Conservation (phyloP, 2,797 vertebrate genomes). For the Todus mexicanus region DNA sequence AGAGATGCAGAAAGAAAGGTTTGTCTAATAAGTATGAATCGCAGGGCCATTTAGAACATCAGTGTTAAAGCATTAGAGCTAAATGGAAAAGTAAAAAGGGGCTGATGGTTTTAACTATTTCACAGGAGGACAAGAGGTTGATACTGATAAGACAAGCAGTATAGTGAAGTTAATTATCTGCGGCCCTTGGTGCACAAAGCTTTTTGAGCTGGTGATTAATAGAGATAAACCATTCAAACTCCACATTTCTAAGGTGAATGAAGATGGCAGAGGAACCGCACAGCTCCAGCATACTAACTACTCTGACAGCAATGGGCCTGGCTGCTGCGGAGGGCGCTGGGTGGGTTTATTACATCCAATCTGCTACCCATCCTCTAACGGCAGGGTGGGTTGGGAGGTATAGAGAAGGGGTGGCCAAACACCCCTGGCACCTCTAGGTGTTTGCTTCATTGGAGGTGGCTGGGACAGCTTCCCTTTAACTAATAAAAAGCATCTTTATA, state of each 20-base stretch:
- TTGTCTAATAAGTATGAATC: slow-evolving; percentile 74
- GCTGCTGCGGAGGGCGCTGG: background rate
- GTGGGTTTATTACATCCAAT: background rate
- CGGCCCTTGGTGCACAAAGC: slow-evolving; percentile 70
- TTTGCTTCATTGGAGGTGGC: background rate
- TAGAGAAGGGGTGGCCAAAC: background rate
- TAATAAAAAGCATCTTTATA: background rate
- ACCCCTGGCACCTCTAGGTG: background rate
- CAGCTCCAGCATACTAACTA: slow-evolving; percentile 62
- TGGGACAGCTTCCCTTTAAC: background rate
- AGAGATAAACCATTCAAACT: slow-evolving; percentile 75
- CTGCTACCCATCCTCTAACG: background rate
- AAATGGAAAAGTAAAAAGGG: slow-evolving; percentile 75
- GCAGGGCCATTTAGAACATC: slow-evolving; percentile 69
- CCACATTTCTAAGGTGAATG: slow-evolving; percentile 73
- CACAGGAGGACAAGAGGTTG: slow-evolving; percentile 73
- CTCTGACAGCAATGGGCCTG: background rate
- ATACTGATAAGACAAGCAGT: slow-evolving; percentile 72
- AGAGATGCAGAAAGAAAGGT: slow-evolving; percentile 72
- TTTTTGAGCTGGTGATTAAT: slow-evolving; percentile 73
- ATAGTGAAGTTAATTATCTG: slow-evolving; percentile 75
- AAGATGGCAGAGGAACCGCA: slow-evolving; percentile 61
- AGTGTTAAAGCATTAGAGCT: slow-evolving; percentile 74
- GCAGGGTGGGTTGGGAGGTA: background rate
- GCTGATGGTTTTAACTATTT: slow-evolving; percentile 73